Conservation (phyloP, 2,888 invertebrate species). For the Ligdia adustata region DNA sequence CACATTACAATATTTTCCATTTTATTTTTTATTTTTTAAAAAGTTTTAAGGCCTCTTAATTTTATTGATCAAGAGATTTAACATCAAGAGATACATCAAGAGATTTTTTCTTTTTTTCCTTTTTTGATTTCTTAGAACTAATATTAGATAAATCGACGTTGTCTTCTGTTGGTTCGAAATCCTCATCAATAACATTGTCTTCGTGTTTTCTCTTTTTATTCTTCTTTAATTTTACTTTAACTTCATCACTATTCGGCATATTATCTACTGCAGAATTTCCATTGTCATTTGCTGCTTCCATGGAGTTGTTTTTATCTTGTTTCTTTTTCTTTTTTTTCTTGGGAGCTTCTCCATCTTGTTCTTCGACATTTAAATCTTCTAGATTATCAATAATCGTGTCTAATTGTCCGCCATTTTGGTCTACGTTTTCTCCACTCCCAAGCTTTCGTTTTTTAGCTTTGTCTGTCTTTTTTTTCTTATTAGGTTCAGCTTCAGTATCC, state of each 20-base stretch:
- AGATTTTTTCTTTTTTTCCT: conserved; percentile 22
- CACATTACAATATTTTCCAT: too few species aligned
- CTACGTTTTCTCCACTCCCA: not conserved
- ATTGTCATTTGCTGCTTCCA: conserved; percentile 1
- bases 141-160: not conserved
- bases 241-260: not conserved
- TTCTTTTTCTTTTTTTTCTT: conserved; percentile 29
- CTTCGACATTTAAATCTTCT: conserved; percentile 7
- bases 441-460: conserved; percentile 29
- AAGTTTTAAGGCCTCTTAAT: too few species aligned
- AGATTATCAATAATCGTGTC: conserved; percentile 4
- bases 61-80: too few species aligned
- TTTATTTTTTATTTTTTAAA: too few species aligned
- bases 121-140: conserved; percentile 13
- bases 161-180: not conserved
- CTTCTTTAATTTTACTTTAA: conserved; percentile 16
- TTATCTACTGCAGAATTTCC: not conserved
- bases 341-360: not conserved
- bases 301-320: conserved; percentile 12
- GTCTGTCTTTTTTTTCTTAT: conserved; percentile 49
- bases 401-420: conserved; percentile 8
- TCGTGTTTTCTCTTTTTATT: conserved; percentile 16
- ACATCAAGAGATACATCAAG: too few species aligned
- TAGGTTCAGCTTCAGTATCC: conserved; percentile 29
- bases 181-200: not conserved